Evolutionary conservation across 92 coral and sea anemone genomes (phyloP), one percentile per base, ranked within the genome.

Genomic region (Siderastrea radians): DNA sequence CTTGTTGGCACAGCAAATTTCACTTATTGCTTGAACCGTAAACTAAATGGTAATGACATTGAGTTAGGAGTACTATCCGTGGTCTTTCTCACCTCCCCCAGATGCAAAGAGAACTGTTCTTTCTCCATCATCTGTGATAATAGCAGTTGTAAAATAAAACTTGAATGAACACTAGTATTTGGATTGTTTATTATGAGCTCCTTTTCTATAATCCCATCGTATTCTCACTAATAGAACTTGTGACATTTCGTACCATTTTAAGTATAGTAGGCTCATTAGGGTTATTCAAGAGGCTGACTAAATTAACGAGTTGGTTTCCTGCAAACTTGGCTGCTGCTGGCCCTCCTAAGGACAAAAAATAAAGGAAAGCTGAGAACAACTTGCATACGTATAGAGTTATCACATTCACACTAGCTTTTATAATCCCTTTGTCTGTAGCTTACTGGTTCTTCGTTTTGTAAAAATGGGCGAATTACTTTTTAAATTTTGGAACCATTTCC

Each of bases 291-390:
- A 90, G 53, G 13, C 85, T 62, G 17, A 77, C 57, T 72, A 95
- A 78, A 68, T 91, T 92, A 65, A 89, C 82, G 73, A 95, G 79
- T 80, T 95, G 94, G 68, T 90, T 93, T 53, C 94, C 86, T 7
- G 96, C 96, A 63, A 95, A 93, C 72, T 89, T 91, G 16, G 96
- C 96, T 13, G 88, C 93, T 2, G 94, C 80, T 7, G 95, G 94
- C 3, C 98, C 98, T 26, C 98, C 97, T 73, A 11, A 17, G 10
- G 2, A n/a, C 17, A 53, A 83, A 79, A 62, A 17, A 55, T 3
- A 44, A 26, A 45, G 12, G 9, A 84, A 13, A 12, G 54, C 5
- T 6, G 17, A 71, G 1, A 12, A 49, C n/a, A 17, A 13, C 9
- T 49, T 48, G 26, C 10, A 14, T 13, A 10, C 43, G 5, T 47